Conservation (phyloP, 2,888 invertebrate genomes). For the Cosmopolites sordidus region DNA sequence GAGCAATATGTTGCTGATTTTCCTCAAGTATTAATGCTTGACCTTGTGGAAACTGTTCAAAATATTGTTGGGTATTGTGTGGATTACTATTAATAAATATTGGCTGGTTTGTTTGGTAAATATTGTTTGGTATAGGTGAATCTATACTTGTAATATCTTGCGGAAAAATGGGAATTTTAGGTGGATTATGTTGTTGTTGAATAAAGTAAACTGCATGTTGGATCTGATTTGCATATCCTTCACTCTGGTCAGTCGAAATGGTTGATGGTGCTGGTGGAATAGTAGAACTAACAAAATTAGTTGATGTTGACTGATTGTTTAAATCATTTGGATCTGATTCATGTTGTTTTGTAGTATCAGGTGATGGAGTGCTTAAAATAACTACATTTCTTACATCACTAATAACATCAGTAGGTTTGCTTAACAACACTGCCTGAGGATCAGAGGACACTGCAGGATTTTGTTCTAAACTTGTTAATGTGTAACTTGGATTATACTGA, state of each 20-base stretch:
- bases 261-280: slow-evolving; percentile 3
- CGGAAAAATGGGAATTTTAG: neutral
- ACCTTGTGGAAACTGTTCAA: slow-evolving; percentile 21
- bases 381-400: neutral
- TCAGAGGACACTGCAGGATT: too few species aligned
- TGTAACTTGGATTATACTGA: too few species aligned
- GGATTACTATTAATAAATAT: neutral
- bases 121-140: neutral
- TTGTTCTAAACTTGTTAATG: too few species aligned
- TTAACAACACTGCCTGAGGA: too few species aligned
- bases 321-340: neutral
- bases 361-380: neutral
- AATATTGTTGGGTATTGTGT: slow-evolving; percentile 4
- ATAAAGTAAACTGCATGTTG: slow-evolving; percentile 19
- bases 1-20: slow-evolving; percentile 1
- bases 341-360: neutral
- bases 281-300: neutral
- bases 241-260: slow-evolving; percentile 3
- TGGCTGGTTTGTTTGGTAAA: neutral
- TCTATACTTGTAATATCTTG: neutral
- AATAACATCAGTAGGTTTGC: neutral
- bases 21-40: slow-evolving; percentile 7
- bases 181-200: slow-evolving; percentile 15
- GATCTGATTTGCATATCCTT: slow-evolving; percentile 2
- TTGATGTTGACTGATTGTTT: slow-evolving; percentile 1